Evolutionary conservation across 2,113 vertebrate genomes (phyloP).

Genomic region (Cyrtonyx montezumae): DNA sequence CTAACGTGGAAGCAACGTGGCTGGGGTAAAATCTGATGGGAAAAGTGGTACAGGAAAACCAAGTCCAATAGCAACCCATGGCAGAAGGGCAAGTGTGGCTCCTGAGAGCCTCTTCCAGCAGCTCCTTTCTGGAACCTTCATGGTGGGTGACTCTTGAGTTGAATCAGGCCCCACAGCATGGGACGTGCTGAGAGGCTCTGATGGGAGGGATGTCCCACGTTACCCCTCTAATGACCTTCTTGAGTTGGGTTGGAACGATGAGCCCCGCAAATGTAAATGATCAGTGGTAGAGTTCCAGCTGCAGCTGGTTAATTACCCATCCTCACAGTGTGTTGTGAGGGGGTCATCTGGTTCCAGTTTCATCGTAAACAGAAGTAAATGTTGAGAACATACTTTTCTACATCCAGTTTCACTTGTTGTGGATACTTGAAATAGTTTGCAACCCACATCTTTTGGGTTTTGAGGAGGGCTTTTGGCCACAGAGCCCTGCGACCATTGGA

Average conservation of each 20-base stretch:
- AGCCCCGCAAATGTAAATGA: background rate
- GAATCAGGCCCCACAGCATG: rapidly evolving
- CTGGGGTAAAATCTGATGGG: background rate
- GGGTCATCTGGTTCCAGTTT: conserved; percentile 78
- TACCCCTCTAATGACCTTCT: conserved; percentile 55
- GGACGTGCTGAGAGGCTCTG: rapidly evolving
- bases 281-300: conserved; percentile 43
- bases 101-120: background rate
- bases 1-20: too few species aligned
- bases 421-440: conserved; percentile 73
- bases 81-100: background rate
- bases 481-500: conserved; percentile 43
- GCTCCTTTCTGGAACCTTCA: rapidly evolving
- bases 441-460: conserved; percentile 78
- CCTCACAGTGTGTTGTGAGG: conserved; percentile 34
- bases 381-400: conserved; percentile 73
- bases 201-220: background rate
- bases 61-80: rapidly evolving
- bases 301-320: conserved; percentile 62
- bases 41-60: rapidly evolving
- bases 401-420: conserved; percentile 80
- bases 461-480: conserved; percentile 49
- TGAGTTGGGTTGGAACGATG: background rate
- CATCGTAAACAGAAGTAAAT: conserved; percentile 72
- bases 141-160: background rate